Conservation (phyloP, 2,888 invertebrate species). For the Hydrotaea diabolus region DNA sequence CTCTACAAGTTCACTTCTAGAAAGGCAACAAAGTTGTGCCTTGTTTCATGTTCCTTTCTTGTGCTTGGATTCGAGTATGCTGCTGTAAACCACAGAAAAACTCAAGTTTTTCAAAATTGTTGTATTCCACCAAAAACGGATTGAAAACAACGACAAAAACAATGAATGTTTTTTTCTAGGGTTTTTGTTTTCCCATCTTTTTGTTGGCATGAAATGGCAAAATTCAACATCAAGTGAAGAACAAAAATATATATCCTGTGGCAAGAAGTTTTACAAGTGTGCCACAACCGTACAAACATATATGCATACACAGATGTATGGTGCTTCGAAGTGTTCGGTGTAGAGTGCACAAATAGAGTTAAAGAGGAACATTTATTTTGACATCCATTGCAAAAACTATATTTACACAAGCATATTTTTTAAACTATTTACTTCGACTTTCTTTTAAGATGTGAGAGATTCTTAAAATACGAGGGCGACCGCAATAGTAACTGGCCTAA, state of each 20-base stretch:
- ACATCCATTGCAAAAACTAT: not conserved
- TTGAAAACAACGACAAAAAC: not conserved
- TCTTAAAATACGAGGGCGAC: no score
- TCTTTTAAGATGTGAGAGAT: not conserved
- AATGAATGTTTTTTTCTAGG: not conserved
- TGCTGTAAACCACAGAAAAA: conserved; percentile 1
- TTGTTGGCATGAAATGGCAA: not conserved
- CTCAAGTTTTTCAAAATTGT: not conserved
- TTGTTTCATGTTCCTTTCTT: no score
- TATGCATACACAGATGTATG: no score
- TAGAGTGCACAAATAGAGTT: not conserved
- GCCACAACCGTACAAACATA: no score
- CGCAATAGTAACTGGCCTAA: no score
- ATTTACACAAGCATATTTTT: not conserved
- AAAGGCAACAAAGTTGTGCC: not conserved
- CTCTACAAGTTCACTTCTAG: not conserved
- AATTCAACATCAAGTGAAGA: not conserved
- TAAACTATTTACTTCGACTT: not conserved
- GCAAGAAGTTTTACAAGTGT: not conserved
- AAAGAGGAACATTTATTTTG: not conserved
- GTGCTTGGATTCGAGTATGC: no score
- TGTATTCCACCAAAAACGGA: not conserved
- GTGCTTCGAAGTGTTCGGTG: not conserved
- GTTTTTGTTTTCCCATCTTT: not conserved
- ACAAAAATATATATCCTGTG: not conserved